Evolutionary conservation across 1,140 invertebrate species (phyloP).

Genomic region (Scaptomyza pallida): DNA sequence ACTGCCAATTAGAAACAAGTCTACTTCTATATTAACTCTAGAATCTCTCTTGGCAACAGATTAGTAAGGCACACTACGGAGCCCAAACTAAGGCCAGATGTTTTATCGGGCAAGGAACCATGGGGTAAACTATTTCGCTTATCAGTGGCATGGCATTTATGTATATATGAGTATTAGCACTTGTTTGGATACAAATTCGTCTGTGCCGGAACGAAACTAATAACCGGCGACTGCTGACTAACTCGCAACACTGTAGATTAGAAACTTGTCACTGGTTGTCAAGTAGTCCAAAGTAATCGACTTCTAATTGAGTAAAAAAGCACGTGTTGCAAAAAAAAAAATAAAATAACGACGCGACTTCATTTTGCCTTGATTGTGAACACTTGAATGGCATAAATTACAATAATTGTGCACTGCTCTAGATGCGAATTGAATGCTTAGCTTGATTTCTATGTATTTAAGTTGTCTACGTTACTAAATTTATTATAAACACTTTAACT

Average conservation of each 20-base stretch:
- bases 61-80: neutral
- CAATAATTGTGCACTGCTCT: slow-evolving; percentile 14
- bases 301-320: slow-evolving; percentile 33
- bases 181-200: slow-evolving; percentile 44
- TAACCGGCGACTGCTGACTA: slow-evolving; percentile 9
- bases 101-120: slow-evolving; percentile 11
- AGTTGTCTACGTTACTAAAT: too few relatives aligned
- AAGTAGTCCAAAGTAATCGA: slow-evolving; percentile 36
- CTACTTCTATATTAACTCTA: neutral
- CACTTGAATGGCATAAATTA: slow-evolving; percentile 15
- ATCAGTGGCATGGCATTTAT: slow-evolving; percentile 57
- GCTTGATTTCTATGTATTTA: too few relatives aligned
- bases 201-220: slow-evolving; percentile 45
- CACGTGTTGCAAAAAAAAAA: slow-evolving; percentile 37
- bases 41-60: neutral
- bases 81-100: neutral
- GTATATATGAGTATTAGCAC: slow-evolving; percentile 3
- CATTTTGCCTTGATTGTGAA: slow-evolving; percentile 3
- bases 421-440: neutral
- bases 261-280: slow-evolving; percentile 29
- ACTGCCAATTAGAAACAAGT: slow-evolving; percentile 19
- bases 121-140: slow-evolving; percentile 30
- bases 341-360: neutral
- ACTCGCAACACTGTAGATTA: neutral
- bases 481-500: neutral